Evolutionary conservation across 2,888 invertebrate species (phyloP).

Genomic region (Drosophila atripex): DNA sequence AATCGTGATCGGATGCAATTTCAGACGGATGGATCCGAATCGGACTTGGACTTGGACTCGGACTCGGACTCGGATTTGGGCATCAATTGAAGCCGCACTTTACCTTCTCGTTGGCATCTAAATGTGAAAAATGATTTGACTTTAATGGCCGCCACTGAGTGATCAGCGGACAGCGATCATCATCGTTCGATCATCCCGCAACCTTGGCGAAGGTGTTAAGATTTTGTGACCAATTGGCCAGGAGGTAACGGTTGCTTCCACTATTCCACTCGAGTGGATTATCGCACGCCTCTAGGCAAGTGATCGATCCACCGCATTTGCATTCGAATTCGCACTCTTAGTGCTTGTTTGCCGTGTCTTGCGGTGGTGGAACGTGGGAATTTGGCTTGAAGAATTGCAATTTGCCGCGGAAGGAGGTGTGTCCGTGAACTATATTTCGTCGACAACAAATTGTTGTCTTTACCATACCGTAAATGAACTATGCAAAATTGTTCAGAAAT

Average conservation of each 20-base stretch:
- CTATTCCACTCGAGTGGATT: slow-evolving; percentile 49
- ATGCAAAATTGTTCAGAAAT: slow-evolving; percentile 52
- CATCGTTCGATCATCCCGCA: slow-evolving; percentile 52
- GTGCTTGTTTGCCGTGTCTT: slow-evolving; percentile 17
- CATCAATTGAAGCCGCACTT: slow-evolving; percentile 72
- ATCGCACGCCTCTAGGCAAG: slow-evolving; percentile 58
- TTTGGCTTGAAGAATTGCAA: slow-evolving; percentile 60
- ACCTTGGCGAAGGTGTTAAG: slow-evolving; percentile 79
- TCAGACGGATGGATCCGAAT: slow-evolving; percentile 59
- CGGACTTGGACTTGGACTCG: slow-evolving; percentile 44
- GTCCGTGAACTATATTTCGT: slow-evolving; percentile 67
- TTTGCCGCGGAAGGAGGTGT: slow-evolving; percentile 65
- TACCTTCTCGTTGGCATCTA: slow-evolving; percentile 60
- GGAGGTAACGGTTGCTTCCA: slow-evolving; percentile 56
- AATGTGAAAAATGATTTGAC: slow-evolving; percentile 83
- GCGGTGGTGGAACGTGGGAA: slow-evolving; percentile 78
- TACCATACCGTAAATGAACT: slow-evolving; percentile 67
- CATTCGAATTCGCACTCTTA: slow-evolving; percentile 39
- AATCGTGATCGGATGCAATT: slow-evolving; percentile 78
- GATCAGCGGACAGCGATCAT: slow-evolving; percentile 59
- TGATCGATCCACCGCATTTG: slow-evolving; percentile 67
- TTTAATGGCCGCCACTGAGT: slow-evolving; percentile 83
- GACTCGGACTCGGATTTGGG: slow-evolving; percentile 50
- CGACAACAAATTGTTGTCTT: slow-evolving; percentile 64
- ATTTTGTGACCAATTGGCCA: slow-evolving; percentile 76